Base-by-base conservation (phyloP, 2,888 invertebrate species). In the Lepetodrilus schrolli region DNA sequence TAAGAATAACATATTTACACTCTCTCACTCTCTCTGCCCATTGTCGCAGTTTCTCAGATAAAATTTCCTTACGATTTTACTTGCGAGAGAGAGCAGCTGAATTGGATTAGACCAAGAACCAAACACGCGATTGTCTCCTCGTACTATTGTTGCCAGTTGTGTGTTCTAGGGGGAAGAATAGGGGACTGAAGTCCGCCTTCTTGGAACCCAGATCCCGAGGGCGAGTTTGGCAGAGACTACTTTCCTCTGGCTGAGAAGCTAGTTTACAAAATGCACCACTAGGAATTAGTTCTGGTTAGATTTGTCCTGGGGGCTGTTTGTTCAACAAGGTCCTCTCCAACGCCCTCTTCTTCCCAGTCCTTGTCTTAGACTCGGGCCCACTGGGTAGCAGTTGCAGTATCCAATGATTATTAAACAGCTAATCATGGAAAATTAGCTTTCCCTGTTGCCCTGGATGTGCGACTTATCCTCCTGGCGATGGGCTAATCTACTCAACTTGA, bases 1-100 rank as follows among this genome's bases (percentile, higher is more conserved):
- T 26, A 47, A 68, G 68, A 68, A 68, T 47, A 68, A 68, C 68
- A 68, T 68, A 68, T 68, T 68, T 68, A 68, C 68, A 38, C 43
- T 58, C 26, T 43, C 43, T 68, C n/a, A n/a, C n/a, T 65, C 65
- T 43, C 43, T 68, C 47, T 10, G 43, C 68, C 68, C 23, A 68
- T 68, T 68, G 68, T 68, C 47, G 43, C 68, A 68, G 26, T 38
- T 47, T 43, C 68, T 4, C 30, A 68, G 68, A 68, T 68, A 68
- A 47, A 68, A 68, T 68, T 68, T 68, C 68, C 38, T 47, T 43
- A 26, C 21, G 38, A 30, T 68, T 47, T 47, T 47, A 43, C 47
- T 26, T 47, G 68, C 38, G 68, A 68, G 68, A 34, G 68, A 47
- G 30, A 68, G 43, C 68, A 68, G 68, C 68, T 68, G 68, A 68